Evolutionary conservation across 2,113 vertebrate species (phyloP).

Genomic region (Delphinus delphis): DNA sequence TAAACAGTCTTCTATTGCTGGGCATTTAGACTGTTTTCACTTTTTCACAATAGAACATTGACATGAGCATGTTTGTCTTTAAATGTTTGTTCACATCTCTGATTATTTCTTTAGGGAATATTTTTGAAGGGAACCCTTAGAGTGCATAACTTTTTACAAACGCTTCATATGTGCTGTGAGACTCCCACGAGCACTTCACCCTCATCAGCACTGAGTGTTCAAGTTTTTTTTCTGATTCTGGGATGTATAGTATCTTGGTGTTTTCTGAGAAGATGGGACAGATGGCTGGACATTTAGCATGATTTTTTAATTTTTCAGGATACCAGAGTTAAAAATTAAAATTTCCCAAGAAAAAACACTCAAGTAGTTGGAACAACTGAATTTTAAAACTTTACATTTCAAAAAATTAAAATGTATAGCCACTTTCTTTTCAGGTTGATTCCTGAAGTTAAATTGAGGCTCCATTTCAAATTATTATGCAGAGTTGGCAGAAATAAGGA

Average conservation of each 20-base stretch:
- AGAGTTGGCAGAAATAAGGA: not conserved
- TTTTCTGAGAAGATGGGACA: conserved; percentile 31
- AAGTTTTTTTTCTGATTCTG: not conserved
- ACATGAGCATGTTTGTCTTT: not conserved
- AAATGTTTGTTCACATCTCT: conserved; percentile 5
- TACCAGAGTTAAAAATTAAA: not conserved
- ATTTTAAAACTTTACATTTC: not conserved
- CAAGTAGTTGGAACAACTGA: not conserved
- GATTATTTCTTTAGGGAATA: not conserved
- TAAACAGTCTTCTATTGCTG: not conserved
- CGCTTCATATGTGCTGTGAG: not conserved
- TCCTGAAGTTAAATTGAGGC: not conserved
- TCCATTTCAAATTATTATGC: not conserved
- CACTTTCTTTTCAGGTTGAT: conserved; percentile 6
- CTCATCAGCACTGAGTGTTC: not conserved
- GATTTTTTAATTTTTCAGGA: conserved; percentile 12
- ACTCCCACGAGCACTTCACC: not conserved
- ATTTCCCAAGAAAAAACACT: not conserved
- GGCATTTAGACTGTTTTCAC: not conserved
- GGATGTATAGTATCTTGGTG: not conserved
- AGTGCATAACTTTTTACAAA: not conserved
- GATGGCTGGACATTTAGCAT: not conserved
- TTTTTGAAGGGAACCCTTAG: not conserved
- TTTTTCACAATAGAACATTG: not conserved
- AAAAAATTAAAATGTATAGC: not conserved